Base-by-base conservation (phyloP, 2,113 vertebrate species). In the Podarcis raffonei region DNA sequence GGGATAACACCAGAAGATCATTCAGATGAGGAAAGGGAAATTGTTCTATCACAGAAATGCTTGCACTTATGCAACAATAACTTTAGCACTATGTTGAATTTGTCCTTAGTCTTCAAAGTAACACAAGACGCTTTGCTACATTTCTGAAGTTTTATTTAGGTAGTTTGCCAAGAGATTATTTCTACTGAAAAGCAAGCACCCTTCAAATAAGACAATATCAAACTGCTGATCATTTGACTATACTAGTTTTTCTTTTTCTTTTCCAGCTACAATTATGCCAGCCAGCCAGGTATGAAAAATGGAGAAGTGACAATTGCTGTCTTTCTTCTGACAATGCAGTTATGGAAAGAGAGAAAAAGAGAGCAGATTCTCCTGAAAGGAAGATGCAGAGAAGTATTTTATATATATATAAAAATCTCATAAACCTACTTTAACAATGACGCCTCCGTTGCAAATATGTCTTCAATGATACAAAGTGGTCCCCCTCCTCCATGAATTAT, bases 391-490 rank as follows among this genome's bases (percentile, higher is more conserved):
- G 16, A 1, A 84, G 68, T 90, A 69, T 69, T 9, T 69, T 42
- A 42, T 68, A 23, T 25, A 23, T 25, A 86, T 89, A 75, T 59
- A 90, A 93, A 86, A 87, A 69, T 0, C 8, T 90, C 88, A 27
- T 72, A 66, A 86, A 53, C 30, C 27, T 86, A 32, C 76, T 87
- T 85, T 68, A 84, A 42, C 25, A n/a, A 83, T 68, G 39, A 89
- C 78, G 25, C 18, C 35, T 92, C 86, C 27, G 62, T 42, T 90
- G 78, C 91, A 72, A 90, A 84, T 71, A 92, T 85, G 2, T 1
- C 91, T 94, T 88, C 69, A 89, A 93, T 89, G 11, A 25, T 86
- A 39, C 12, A 87, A 93, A 95, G 89, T 30, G 0, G 65, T 74
- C 82, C 22, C 1, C 91, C 39, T 90, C 22, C 1, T 91, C 32